Percentiles rank a stretch among this genome's conserved stretches.
These are phyloP conservation scores for Tipula confusa DNA, from an alignment of 2,888 invertebrate genomes.

Conservation along the genomic window DNA sequence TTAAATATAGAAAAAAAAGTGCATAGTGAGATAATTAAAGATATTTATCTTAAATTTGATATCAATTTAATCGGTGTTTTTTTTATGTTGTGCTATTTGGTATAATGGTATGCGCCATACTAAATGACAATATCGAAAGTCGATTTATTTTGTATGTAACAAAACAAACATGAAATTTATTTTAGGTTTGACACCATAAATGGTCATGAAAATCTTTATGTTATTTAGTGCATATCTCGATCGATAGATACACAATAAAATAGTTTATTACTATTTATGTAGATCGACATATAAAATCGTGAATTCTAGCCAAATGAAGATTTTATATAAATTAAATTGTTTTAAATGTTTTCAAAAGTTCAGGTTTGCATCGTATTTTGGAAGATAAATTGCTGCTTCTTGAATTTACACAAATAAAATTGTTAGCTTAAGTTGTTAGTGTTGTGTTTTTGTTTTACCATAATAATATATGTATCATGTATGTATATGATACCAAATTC, in stretches of 20 bases:
- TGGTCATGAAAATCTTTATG: neutral
- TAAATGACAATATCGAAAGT: neutral
- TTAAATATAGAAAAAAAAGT: too few species aligned
- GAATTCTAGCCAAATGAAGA: neutral
- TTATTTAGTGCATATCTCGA: neutral
- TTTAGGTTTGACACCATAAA: neutral
- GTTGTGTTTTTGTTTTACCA: neutral
- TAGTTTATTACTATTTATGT: neutral
- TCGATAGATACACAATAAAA: neutral
- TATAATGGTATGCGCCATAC: neutral
- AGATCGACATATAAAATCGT: neutral
- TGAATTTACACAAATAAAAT: neutral
- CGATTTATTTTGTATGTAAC: neutral
- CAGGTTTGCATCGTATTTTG: neutral
- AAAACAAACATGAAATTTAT: neutral
- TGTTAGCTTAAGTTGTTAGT: neutral
- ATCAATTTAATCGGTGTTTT: slow-evolving; percentile 25
- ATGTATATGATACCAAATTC: neutral
- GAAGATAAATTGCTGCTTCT: neutral
- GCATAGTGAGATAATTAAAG: neutral
- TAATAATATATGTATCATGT: neutral
- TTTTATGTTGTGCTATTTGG: neutral
- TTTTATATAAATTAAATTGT: neutral
- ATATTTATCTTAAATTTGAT: neutral
- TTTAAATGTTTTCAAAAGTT: too few species aligned